Evolutionary conservation across 2,113 vertebrate species (phyloP).

Genomic region (Desmodus rotundus): DNA sequence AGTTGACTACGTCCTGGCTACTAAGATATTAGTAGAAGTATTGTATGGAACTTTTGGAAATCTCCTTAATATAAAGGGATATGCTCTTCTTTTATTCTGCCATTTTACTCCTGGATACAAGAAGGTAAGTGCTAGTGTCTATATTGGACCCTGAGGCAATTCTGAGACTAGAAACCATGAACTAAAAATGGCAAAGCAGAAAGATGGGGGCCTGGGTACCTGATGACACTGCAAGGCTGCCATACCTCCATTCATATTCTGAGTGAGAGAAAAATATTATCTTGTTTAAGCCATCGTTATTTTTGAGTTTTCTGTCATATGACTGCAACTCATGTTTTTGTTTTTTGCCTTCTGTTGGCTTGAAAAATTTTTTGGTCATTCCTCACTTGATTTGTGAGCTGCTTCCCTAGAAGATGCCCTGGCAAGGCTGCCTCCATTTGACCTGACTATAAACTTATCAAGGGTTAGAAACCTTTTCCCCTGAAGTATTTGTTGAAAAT

Average conservation of each 20-base stretch:
- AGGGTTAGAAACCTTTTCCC: background rate
- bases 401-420: background rate
- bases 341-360: background rate
- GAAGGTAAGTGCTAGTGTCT: background rate
- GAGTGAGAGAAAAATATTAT: background rate
- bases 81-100: background rate
- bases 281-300: background rate
- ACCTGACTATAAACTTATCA: background rate
- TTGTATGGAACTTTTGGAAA: background rate
- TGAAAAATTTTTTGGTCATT: background rate
- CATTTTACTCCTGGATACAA: background rate
- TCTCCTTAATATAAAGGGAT: background rate
- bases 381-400: background rate
- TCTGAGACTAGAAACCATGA: background rate
- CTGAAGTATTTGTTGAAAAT: background rate
- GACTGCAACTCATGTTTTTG: background rate
- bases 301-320: background rate
- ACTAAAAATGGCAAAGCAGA: background rate
- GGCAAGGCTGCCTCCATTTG: background rate
- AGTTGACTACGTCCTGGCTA: background rate
- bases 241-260: background rate
- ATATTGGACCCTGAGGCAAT: background rate
- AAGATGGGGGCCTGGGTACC: background rate
- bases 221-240: background rate
- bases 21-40: background rate